These are phyloP conservation scores for Penaeus japonicus DNA, from an alignment of 1,140 invertebrate species.

Conservation along the genomic window DNA sequence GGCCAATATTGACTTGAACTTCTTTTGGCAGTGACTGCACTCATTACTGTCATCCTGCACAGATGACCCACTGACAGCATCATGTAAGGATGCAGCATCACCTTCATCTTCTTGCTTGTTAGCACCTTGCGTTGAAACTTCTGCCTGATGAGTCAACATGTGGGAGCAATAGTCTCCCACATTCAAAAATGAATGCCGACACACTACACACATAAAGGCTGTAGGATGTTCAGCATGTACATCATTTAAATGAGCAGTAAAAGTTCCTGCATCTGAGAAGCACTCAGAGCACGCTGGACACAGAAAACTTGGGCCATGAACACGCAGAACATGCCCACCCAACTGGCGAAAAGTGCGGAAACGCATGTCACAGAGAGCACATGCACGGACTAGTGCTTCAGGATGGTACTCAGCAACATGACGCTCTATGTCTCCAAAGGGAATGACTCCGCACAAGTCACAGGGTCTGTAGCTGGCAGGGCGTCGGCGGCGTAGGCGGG, in stretches of 20 bases:
- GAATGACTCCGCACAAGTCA: conserved; percentile 40
- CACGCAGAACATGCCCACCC: conserved; percentile 26
- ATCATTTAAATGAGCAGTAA: conserved; percentile 24
- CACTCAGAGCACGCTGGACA: conserved; percentile 26
- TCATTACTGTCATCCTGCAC: background rate
- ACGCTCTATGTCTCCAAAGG: conserved; percentile 26
- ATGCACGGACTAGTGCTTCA: conserved; percentile 20
- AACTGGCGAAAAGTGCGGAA: conserved; percentile 49
- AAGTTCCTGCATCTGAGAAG: conserved; percentile 6
- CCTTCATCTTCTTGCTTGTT: background rate
- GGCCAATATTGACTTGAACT: conserved; percentile 6
- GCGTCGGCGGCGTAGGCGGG: conserved; percentile 18
- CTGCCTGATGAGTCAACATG: conserved; percentile 37
- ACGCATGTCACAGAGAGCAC: conserved; percentile 32
- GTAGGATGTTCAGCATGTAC: conserved; percentile 14
- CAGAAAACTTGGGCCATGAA: conserved; percentile 17
- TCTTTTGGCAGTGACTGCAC: conserved; percentile 37
- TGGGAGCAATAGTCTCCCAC: conserved; percentile 27
- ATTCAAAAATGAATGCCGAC: background rate
- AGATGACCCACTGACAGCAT: background rate
- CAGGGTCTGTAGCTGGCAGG: conserved; percentile 45
- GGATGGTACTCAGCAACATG: conserved; percentile 42
- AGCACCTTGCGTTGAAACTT: background rate
- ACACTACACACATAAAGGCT: conserved; percentile 41
- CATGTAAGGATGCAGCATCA: background rate